Conservation (phyloP, 1,140 invertebrate genomes). For the Sitophilus oryzae region DNA sequence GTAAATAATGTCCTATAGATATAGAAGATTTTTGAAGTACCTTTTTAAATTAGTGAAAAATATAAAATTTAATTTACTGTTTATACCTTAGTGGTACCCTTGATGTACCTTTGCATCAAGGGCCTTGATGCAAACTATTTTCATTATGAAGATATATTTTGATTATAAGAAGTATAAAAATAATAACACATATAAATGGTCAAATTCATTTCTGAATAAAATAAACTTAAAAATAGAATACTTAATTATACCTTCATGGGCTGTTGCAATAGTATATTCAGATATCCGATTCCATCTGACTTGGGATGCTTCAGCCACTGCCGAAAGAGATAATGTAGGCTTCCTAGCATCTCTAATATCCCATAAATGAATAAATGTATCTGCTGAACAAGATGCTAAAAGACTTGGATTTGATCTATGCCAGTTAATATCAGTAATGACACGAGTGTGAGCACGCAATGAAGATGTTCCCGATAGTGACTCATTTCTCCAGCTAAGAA, state of each 20-base stretch:
- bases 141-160: too few species aligned
- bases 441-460: slow-evolving; percentile 79
- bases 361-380: slow-evolving; percentile 91
- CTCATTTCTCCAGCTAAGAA: slow-evolving; percentile 65
- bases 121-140: too few species aligned
- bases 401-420: slow-evolving; percentile 83
- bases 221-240: background rate
- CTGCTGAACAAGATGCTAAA: slow-evolving; percentile 87
- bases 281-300: slow-evolving; percentile 89
- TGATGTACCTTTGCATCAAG: too few species aligned
- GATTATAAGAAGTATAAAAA: too few species aligned
- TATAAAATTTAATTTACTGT: too few species aligned
- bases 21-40: too few species aligned
- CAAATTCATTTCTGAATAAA: background rate
- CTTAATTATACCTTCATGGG: slow-evolving; percentile 66
- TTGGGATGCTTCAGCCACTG: slow-evolving; percentile 83
- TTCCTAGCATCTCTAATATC: slow-evolving; percentile 80
- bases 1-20: too few species aligned
- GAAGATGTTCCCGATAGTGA: slow-evolving; percentile 65
- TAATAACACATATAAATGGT: background rate
- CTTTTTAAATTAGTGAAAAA: too few species aligned
- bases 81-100: too few species aligned
- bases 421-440: slow-evolving; percentile 91
- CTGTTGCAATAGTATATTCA: slow-evolving; percentile 79
- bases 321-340: slow-evolving; percentile 73